phyloP scores from a whole-genome alignment of 2,888 invertebrate genomes.

The Mechanitis mazaeus region DNA sequence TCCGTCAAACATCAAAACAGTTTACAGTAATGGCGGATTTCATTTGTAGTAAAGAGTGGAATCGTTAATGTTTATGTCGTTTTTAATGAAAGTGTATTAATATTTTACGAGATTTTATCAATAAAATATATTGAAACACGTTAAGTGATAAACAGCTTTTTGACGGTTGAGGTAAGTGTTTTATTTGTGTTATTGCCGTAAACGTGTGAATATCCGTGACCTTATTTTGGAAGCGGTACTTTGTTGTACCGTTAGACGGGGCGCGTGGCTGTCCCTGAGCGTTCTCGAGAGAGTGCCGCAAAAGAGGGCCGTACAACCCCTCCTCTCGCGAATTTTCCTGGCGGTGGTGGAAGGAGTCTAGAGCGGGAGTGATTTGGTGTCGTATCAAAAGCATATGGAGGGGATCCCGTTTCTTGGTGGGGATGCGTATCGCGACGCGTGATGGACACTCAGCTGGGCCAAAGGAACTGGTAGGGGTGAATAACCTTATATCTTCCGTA shows the following conservation, averaged over 20 bases:
- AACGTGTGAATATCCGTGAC: constrained; percentile 61
- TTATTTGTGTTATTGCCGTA: constrained; percentile 9
- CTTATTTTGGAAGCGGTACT: constrained; percentile 71
- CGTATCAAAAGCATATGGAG: constrained; percentile 64
- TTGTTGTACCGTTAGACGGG: constrained; percentile 65
- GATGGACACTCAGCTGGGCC: constrained; percentile 57
- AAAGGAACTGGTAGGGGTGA: constrained; percentile 73
- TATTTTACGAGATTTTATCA: constrained; percentile 13
- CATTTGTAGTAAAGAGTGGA: constrained; percentile 60
- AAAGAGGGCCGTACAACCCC: constrained; percentile 65
- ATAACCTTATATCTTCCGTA: constrained; percentile 61
- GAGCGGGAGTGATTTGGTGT: constrained; percentile 74
- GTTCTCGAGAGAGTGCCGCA: constrained; percentile 53
- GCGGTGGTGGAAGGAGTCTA: constrained; percentile 72
- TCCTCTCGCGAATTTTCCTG: constrained; percentile 69
- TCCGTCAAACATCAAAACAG: constrained; percentile 45
- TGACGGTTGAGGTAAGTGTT: constrained; percentile 41
- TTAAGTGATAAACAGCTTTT: not conserved
- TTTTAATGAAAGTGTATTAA: constrained; percentile 30
- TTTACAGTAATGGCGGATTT: constrained; percentile 66
- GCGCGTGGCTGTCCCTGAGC: constrained; percentile 62
- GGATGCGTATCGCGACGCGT: constrained; percentile 66
- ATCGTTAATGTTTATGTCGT: constrained; percentile 40
- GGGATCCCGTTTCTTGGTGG: constrained; percentile 74
- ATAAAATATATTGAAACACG: constrained; percentile 8